These are phyloP conservation scores for Pelusios castaneus DNA, from an alignment of 2,113 vertebrate genomes.

Conservation along the genomic window DNA sequence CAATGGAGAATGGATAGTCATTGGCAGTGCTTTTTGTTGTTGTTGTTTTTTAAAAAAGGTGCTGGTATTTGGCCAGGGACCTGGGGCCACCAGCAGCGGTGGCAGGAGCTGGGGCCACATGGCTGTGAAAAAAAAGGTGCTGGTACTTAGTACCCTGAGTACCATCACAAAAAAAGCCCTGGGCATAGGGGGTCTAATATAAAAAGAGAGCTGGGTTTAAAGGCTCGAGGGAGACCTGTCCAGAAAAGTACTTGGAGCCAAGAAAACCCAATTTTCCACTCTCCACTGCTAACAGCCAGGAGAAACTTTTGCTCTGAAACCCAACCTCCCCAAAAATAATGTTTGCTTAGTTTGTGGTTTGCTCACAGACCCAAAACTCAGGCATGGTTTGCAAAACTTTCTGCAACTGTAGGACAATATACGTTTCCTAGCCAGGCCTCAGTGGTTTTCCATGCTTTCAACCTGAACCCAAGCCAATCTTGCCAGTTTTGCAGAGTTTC, in stretches of 20 bases:
- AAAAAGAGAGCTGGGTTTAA: background rate
- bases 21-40: no score
- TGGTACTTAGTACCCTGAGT: no score
- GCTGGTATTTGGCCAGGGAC: no score
- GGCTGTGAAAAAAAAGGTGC: no score
- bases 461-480: background rate
- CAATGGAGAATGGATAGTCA: background rate
- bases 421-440: background rate
- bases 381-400: conserved; percentile 18
- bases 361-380: background rate
- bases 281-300: background rate
- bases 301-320: conserved; percentile 28
- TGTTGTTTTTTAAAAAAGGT: no score
- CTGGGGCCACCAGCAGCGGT: no score
- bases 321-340: background rate
- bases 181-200: rapidly evolving
- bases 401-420: background rate
- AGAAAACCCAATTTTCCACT: background rate
- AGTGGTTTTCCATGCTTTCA: conserved; percentile 5
- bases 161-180: no score
- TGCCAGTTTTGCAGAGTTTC: background rate
- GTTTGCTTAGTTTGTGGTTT: conserved; percentile 8
- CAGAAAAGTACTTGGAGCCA: background rate
- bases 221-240: background rate
- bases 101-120: no score